Base-by-base conservation (phyloP, 2,113 vertebrate species). In the Ibidorhyncha struthersii region DNA sequence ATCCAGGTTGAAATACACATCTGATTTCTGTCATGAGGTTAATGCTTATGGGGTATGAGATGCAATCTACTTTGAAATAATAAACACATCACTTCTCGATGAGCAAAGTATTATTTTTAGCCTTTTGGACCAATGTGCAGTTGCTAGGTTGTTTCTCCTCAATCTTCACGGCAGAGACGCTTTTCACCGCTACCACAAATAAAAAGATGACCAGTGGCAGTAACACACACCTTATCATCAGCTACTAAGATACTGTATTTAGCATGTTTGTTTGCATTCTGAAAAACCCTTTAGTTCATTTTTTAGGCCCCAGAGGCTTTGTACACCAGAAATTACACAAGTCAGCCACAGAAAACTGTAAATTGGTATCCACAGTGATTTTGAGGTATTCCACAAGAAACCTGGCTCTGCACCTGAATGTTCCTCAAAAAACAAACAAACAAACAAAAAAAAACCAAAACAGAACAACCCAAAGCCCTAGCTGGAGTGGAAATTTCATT, bases 271-370 rank as follows among this genome's bases (percentile, higher is more conserved):
- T 61, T 93, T 36, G 82, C 16, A 3, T 86, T 94, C 85, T 90
- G 40, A 90, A 62, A 58, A 92, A 96, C 58, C 13, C 7, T 47
- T 92, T 71, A 27, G 49, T 67, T 96, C 1, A 2, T n/a, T 77
- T 87, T 88, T 78, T 50, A 88, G 91, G 81, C 66, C 93, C 49
- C 90, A 34, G 38, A 90, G 74, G 89, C 84, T 96, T 94, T 90
- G 71, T 88, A 96, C 96, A 97, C 91, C 93, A 97, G 96, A 97
- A 97, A 96, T 96, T 45, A 96, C 82, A 94, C 89, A 77, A 88
- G 93, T 96, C 86, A 76, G 89, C 58, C 94, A 93, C 84, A 90
- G 56, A 77, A 91, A 81, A 87, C 29, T 70, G 78, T 43, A 61
- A 89, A 88, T 87, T 69, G 78, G 38, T 91, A 88, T 86, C 81